Base-by-base conservation (phyloP, 2,888 invertebrate genomes). In the Pyrocoelia pectoralis region DNA sequence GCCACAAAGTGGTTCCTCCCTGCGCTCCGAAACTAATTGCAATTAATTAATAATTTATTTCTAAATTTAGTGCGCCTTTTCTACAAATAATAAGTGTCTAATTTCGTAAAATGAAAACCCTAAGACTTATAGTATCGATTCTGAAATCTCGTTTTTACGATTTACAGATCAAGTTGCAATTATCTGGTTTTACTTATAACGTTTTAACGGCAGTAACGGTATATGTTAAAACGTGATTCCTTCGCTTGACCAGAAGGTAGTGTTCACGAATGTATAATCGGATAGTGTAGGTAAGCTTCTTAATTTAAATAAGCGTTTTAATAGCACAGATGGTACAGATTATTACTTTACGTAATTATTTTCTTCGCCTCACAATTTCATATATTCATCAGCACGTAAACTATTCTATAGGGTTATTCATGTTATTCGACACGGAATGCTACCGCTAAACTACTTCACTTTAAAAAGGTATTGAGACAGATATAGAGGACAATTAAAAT, bases 1-100 rank as follows among this genome's bases (percentile, higher is more conserved):
- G 56, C 62, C 56, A 56, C 62, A 48, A 59, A 60, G 61, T 52
- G 56, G 64, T 63, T 59, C n/a, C n/a, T n/a, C 56, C 61, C 62
- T 65, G 56, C 59, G 62, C 67, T 67, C 63, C 65, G 56, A 64
- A 70, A 70, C 72, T 72, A 74, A 74, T 72, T 72, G 73, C 72
- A 72, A 72, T 73, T 74, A 73, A 70, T 71, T 68, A 69, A 69
- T 65, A 69, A 68, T 68, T 67, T 63, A 62, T 56, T 65, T 61
- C 56, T 40, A 64, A 60, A 56, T n/a, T n/a, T n/a, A n/a, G n/a
- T n/a, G 56, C 56, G 52, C 59, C 60, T 65, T 67, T 55, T 19
- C 15, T 24, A 19, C 29, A n/a, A 24, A 24, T 24, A 24, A 24
- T 24, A 15, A 13, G 50, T 38, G 15, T 29, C 46, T 49, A 19